These are phyloP conservation scores for Schizopygopsis malacanthus DNA, from an alignment of 2,797 vertebrate species.

Conservation along the genomic window DNA sequence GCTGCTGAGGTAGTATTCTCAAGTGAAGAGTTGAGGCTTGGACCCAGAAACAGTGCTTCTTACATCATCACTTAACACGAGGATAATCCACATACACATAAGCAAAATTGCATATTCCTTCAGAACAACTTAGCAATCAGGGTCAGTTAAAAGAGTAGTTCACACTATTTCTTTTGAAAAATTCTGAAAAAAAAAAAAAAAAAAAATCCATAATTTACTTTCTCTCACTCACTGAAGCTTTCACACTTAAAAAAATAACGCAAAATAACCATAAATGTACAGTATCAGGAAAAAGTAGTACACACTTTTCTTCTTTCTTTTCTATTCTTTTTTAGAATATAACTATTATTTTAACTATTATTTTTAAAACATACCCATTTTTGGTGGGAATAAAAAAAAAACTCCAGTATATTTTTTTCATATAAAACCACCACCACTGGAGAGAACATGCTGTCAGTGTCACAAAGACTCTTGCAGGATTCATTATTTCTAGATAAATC, in stretches of 20 bases:
- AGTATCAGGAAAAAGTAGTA: background rate
- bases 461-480: background rate
- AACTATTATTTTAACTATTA: background rate
- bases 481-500: conserved; percentile 25
- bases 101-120: background rate
- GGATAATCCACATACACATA: background rate
- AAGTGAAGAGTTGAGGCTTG: too few species aligned
- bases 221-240: background rate
- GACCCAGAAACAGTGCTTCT: too few species aligned
- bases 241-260: background rate
- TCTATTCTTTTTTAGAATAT: too few species aligned
- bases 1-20: too few species aligned
- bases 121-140: background rate
- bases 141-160: background rate
- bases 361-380: background rate
- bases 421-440: background rate
- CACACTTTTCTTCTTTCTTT: background rate
- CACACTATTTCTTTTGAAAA: background rate
- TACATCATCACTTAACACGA: too few species aligned
- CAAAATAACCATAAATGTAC: background rate
- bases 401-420: background rate
- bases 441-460: background rate
- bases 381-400: background rate
- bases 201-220: background rate
- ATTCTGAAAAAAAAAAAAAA: background rate